Base-by-base conservation (phyloP, 2,888 invertebrate species). In the Drosophila maculinotata region DNA sequence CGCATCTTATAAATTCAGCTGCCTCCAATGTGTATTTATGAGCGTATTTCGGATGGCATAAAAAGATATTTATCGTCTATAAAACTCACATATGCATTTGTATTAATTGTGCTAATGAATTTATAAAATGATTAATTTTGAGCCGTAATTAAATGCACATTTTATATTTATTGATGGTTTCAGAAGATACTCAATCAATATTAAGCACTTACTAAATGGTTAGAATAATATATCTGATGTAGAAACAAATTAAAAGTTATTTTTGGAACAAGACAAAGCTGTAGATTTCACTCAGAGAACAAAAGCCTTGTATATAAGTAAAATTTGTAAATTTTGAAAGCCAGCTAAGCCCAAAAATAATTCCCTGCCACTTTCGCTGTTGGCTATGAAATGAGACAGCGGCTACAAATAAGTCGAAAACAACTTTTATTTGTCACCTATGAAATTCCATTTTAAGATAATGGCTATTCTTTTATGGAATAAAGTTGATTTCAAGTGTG, bases 351-450 rank as follows among this genome's bases (percentile, higher is more conserved):
- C 12, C 14, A 47, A 47, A 47, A 33, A 25, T 23, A 35, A 15
- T 28, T 41, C 45, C 45, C 20, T 20, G 53, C 12, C 17, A 64
- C 75, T 73, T 73, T 72, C 69, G 26, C 52, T 36, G 4, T 9
- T 31, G 38, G 28, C 31, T 1, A 26, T 44, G 25, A 44, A 48
- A 31, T 31, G 12, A 35, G 20, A 23, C 14, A 36, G 12, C 14
- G 17, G 10, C 48, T 15, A 14, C 26, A 23, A 54, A 67, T 58
- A 23, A 23, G 41, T 26, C 26, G 7, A 56, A 42, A 30, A 12
- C 6, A 5, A 4, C n/a, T 25, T 54, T 20, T 33, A 15, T 5
- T 57, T 26, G 54, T 53, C 54, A 65, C 30, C 36, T 38, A 9
- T 33, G 45, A 36, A 26, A 54, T 64, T 54, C 69, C 63, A 58